Base-by-base conservation (phyloP, 2,888 invertebrate species). In the Aleiodes testaceus region DNA sequence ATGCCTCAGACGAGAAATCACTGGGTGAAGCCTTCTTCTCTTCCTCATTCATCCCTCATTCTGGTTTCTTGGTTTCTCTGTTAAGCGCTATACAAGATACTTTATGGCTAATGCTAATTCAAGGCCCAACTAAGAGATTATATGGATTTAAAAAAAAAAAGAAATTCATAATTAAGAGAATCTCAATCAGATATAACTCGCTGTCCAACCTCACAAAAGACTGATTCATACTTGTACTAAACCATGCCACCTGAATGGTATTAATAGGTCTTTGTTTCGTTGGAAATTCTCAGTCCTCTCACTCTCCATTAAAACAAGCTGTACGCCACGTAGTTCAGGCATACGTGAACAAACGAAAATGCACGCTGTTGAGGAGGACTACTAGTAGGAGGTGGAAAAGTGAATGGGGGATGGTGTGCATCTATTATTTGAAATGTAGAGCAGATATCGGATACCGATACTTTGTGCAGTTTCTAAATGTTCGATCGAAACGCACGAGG, bases 351-450 rank as follows among this genome's bases (percentile, higher is more conserved):
- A 20, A 44, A 36, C 36, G 36, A 36, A 36, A 36, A 18, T 6
- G 45, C 12, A 22, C n/a, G n/a, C n/a, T n/a, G 44, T 9, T 20
- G 20, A 14, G 1, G 26, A 5, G 6, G 4, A n/a, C n/a, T n/a
- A n/a, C 26, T 26, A 16, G n/a, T 4, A 1, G 45, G 22, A n/a
- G 7, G 5, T 30, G 3, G 18, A 42, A 12, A 36, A 14, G 53
- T 26, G 53, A 42, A 49, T 6, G 61, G 63, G 69, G 26, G 26
- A 26, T 26, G 26, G 42, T 6, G 36, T 9, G 42, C 42, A 36
- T 75, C 84, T 82, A 84, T 85, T 85, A 84, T 85, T 84, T 80
- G 81, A 85, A 85, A 63, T 85, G 83, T 85, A 77, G 77, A 79
- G 71, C 75, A 71, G 82, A 83, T 84, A 86, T 86, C 79, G 85